Base-by-base conservation (phyloP, 2,888 invertebrate species). In the Sycophila texana region DNA sequence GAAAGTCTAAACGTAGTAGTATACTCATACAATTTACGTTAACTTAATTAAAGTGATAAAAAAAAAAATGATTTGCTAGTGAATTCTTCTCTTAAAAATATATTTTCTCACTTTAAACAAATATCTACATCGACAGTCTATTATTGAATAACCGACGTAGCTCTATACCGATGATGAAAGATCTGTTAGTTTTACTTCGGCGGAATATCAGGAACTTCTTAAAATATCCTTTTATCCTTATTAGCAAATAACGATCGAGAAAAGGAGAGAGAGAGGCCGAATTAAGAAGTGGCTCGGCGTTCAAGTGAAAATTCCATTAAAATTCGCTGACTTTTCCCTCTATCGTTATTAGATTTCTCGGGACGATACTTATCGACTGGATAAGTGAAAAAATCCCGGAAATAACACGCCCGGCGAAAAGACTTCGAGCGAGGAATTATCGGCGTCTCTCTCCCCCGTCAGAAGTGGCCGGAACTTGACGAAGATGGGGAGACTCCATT, bases 401-500 rank as follows among this genome's bases (percentile, higher is more conserved):
- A 74, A 22, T 57, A 74, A 57, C 49, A 20, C 22, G 30, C 22
- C 47, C 13, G 66, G 53, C 66, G 55, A 47, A 57, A 73, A 66
- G 22, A 16, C 18, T 13, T 57, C 57, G 20, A n/a, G 39, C 39
- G 39, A 3, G 58, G 60, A 68, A 75, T 68, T 75, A 75, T 67
- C 57, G 66, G 58, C 58, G 55, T 51, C 51, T n/a, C 12, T 51
- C 51, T 18, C 18, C 10, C n/a, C 13, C 4, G 61, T 22, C 2
- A 53, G 16, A 67, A 49, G 1, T n/a, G 13, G n/a, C 18, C 12
- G 12, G 14, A n/a, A 53, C 53, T 51, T 22, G 18, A 3, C 60
- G 39, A 74, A 65, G 55, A 55, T 13, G 51, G 63, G 22, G 53
- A 14, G 63, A 63, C 71, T 77, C 71, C 77, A 77, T 77, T 71